A percentile compares a stretch with the other conserved stretches of the same genome.
Evolutionary conservation across 2,113 vertebrate species (phyloP).

Genomic region (Upupa epops): DNA sequence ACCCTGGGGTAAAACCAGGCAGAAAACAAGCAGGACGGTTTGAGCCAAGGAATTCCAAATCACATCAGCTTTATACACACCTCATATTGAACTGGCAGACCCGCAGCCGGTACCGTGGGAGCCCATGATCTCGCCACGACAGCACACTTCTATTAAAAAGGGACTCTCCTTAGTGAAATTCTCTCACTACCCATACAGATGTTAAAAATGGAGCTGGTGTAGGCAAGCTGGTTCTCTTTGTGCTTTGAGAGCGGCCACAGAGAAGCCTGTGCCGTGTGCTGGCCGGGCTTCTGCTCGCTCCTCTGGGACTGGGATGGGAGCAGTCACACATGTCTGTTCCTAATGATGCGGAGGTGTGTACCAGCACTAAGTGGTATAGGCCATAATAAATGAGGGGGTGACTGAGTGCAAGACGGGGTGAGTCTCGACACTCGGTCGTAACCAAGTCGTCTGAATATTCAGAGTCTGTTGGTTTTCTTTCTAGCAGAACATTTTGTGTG

Average conservation of each 20-base stretch:
- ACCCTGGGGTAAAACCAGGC: background rate
- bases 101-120: background rate
- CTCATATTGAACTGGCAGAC: background rate
- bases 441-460: background rate
- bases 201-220: too few species aligned
- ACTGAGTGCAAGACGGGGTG: background rate
- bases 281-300: background rate
- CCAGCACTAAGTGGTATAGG: background rate
- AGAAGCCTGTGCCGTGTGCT: background rate
- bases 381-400: background rate
- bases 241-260: background rate
- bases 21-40: background rate
- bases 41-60: constrained; percentile 23
- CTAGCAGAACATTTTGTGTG: background rate
- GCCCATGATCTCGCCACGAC: background rate
- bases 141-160: background rate
- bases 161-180: constrained; percentile 20
- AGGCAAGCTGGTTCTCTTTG: background rate
- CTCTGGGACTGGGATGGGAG: background rate
- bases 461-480: background rate
- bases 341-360: background rate
- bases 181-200: too few species aligned
- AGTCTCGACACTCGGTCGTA: background rate
- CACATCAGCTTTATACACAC: background rate
- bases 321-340: background rate